A percentile compares a stretch with the other conserved stretches of the same genome.
phyloP scores from a whole-genome alignment of 1,140 invertebrate genomes.

The Bradysia coprophila region DNA sequence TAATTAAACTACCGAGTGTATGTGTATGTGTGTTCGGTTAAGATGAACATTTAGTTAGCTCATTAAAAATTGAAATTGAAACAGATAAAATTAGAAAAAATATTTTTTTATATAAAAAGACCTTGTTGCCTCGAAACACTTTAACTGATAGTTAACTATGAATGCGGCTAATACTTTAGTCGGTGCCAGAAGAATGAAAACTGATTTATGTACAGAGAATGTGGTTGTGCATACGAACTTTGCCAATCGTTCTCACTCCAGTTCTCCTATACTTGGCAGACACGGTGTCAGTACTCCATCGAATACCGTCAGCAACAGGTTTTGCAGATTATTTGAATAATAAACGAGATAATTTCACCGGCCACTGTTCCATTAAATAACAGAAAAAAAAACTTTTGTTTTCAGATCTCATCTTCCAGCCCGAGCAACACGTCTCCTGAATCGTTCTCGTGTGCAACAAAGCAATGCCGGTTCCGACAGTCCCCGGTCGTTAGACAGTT shows the following conservation, averaged over 20 bases:
- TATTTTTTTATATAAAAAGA: too few species aligned
- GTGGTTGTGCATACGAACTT: background rate
- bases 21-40: background rate
- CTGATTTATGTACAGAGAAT: conserved; percentile 22
- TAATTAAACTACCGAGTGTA: too few species aligned
- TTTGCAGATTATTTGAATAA: background rate
- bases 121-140: too few species aligned
- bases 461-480: conserved; percentile 15
- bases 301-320: conserved; percentile 1
- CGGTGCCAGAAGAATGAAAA: conserved; percentile 23
- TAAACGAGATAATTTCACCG: too few species aligned
- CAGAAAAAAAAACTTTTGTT: too few species aligned
- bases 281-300: background rate
- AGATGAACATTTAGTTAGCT: too few species aligned
- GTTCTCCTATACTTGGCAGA: background rate
- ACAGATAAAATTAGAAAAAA: too few species aligned
- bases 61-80: too few species aligned
- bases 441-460: conserved; percentile 21
- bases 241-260: background rate
- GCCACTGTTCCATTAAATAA: too few species aligned
- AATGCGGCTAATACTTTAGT: conserved; percentile 20
- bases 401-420: conserved; percentile 20
- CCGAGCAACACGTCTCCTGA: conserved; percentile 19
- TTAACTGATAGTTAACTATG: background rate
- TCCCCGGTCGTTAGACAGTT: conserved; percentile 17